Percentiles rank a stretch among this genome's conserved stretches.
phyloP scores from a whole-genome alignment of 2,888 invertebrate species.

The Harpagoxenus sublaevis region DNA sequence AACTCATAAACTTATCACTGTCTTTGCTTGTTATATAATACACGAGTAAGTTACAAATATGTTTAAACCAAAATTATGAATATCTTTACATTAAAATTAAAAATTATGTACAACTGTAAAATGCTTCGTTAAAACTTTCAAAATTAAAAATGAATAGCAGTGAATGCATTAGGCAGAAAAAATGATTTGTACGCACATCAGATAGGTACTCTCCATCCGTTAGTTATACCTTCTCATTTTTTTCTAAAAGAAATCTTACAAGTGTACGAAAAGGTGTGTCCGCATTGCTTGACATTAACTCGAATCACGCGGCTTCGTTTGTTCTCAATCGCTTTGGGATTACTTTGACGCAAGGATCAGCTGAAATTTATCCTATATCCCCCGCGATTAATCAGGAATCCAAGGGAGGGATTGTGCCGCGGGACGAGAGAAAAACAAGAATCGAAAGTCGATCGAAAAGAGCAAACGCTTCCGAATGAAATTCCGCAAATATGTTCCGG shows the following conservation, averaged over 20 bases:
- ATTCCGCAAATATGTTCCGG: conserved; percentile 65
- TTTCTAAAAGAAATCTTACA: not conserved
- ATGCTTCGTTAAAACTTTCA: not conserved
- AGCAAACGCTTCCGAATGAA: conserved; percentile 53
- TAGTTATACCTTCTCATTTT: not conserved
- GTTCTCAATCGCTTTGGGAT: conserved; percentile 26
- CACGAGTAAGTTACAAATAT: not conserved
- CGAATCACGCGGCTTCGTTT: conserved; percentile 30
- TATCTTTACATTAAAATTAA: not conserved
- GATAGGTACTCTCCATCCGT: too few relatives aligned
- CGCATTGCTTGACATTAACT: conserved; percentile 7
- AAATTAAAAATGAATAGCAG: not conserved
- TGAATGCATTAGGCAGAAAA: not conserved
- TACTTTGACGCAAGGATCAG: not conserved
- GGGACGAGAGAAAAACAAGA: conserved; percentile 32
- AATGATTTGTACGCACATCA: not conserved
- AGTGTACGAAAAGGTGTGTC: too few relatives aligned
- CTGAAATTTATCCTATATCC: conserved; percentile 21
- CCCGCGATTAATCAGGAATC: not conserved
- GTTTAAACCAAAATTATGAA: not conserved
- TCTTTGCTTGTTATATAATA: not conserved
- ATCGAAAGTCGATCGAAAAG: conserved; percentile 46
- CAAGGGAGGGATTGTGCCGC: not conserved
- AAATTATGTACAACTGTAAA: not conserved
- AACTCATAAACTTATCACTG: not conserved